Base-by-base conservation (phyloP, 2,888 invertebrate genomes). In the Lasioglossum villosulum region DNA sequence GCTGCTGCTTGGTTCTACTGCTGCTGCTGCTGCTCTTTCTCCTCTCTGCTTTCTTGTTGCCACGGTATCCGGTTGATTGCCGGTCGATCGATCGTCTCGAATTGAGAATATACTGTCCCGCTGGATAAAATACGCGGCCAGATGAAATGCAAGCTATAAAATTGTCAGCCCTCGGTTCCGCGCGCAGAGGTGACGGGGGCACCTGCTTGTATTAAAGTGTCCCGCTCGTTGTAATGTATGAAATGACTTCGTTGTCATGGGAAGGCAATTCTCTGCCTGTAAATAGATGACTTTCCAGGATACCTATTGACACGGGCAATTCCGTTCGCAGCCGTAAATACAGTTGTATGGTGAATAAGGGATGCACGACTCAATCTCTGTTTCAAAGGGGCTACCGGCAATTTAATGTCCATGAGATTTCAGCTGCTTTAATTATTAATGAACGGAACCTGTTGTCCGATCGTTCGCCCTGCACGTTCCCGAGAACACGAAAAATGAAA, bases 11-110 rank as follows among this genome's bases (percentile, higher is more conserved):
- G 14, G 30, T 27, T 63, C 19, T 34, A 27, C 30, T 34, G 30
- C 30, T 16, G 19, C 74, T 78, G 52, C 74, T 56, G 80, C 34
- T 75, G 37, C 52, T 52, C 52, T 52, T 52, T 52, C 52, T 52
- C 23, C 4, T 52, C 52, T 52, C 52, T 52, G 56, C 30, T 76
- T 90, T 90, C 90, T 87, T 89, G 78, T 81, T 76, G 76, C 66
- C 37, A 23, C 73, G 77, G 78, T 79, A 75, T 84, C 89, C 86
- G 76, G 78, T 84, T 89, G 90, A 90, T 90, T 86, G 89, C 84
- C 78, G 81, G 66, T 77, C 85, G 87, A 90, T 90, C 87, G 89
- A 90, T 90, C 90, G 82, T 72, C 59, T 75, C 82, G 83, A 87
- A 86, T 89, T 77, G 78, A 76, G 87, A 79, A 89, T 89, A 73